These are phyloP conservation scores for Ectemnius continuus DNA, from an alignment of 2,888 invertebrate genomes.

Conservation along the genomic window DNA sequence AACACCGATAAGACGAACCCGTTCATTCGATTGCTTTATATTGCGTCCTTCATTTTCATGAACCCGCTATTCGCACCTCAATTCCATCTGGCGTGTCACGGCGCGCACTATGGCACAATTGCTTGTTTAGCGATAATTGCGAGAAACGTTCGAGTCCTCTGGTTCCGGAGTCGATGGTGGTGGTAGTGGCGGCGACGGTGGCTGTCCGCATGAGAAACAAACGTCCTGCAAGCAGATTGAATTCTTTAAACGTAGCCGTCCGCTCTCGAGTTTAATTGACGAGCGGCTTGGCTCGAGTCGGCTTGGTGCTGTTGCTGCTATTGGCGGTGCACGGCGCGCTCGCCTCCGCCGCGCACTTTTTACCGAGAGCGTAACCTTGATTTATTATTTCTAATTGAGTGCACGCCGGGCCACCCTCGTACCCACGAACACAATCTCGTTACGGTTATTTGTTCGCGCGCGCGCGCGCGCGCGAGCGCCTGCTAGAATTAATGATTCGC, in stretches of 20 bases:
- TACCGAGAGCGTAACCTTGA: not conserved
- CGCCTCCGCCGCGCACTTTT: not conserved
- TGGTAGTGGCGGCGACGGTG: too few relatives aligned
- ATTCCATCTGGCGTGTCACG: not conserved
- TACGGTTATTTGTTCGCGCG: slow-evolving; percentile 6
- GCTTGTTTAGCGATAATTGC: too few relatives aligned
- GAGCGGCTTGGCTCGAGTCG: not conserved
- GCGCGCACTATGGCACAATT: too few relatives aligned
- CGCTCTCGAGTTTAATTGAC: not conserved
- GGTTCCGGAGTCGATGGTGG: too few relatives aligned
- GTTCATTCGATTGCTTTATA: too few relatives aligned
- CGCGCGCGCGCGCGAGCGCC: not conserved
- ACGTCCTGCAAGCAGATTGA: too few relatives aligned
- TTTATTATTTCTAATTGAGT: slow-evolving; percentile 7
- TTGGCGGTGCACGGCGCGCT: too few relatives aligned
- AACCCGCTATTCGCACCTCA: not conserved
- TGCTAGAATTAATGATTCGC: slow-evolving; percentile 2
- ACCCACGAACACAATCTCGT: not conserved
- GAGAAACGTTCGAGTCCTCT: too few relatives aligned
- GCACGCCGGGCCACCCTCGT: slow-evolving; percentile 1
- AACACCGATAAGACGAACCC: too few relatives aligned
- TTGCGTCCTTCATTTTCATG: not conserved
- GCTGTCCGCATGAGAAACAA: too few relatives aligned
- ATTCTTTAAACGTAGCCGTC: too few relatives aligned
- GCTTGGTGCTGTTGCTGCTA: too few relatives aligned